A percentile compares a stretch with the other conserved stretches of the same genome.
phyloP scores from a whole-genome alignment of 2,113 vertebrate genomes.

The Notechis scutatus region DNA sequence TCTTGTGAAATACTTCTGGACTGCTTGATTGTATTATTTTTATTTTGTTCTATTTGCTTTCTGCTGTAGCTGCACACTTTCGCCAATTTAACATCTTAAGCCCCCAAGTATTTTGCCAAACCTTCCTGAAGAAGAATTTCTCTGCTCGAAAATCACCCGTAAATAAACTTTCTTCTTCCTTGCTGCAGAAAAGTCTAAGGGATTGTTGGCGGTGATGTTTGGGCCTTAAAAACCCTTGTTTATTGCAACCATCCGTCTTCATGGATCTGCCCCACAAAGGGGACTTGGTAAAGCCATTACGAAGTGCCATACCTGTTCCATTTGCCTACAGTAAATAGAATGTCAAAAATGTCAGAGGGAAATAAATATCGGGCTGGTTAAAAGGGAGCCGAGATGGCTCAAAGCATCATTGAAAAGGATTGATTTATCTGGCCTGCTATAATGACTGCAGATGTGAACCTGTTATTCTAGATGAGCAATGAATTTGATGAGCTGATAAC shows the following conservation, averaged over 20 bases:
- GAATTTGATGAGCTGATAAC: constrained; percentile 84
- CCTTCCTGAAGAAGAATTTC: constrained; percentile 61
- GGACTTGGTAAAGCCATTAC: constrained; percentile 81
- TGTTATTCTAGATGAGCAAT: constrained; percentile 85
- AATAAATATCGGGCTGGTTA: constrained; percentile 84
- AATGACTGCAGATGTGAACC: constrained; percentile 86
- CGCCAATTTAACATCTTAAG: neutral
- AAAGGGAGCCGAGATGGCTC: constrained; percentile 79
- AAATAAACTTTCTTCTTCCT: constrained; percentile 59
- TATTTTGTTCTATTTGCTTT: neutral
- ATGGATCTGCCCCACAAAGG: constrained; percentile 75
- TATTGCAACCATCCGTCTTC: constrained; percentile 79
- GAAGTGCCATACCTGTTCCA: constrained; percentile 79
- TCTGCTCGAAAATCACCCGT: constrained; percentile 66
- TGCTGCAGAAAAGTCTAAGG: constrained; percentile 65
- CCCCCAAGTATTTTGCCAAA: constrained; percentile 50
- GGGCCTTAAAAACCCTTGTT: constrained; percentile 73
- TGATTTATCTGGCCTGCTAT: constrained; percentile 82
- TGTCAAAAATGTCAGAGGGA: constrained; percentile 81
- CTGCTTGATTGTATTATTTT: no score
- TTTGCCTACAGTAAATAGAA: constrained; percentile 90
- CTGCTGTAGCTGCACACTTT: neutral
- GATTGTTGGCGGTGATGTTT: constrained; percentile 70
- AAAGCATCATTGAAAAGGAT: constrained; percentile 79
- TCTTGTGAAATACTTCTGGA: no score